Base-by-base conservation (phyloP, 2,113 vertebrate species). In the Athene cunicularia region DNA sequence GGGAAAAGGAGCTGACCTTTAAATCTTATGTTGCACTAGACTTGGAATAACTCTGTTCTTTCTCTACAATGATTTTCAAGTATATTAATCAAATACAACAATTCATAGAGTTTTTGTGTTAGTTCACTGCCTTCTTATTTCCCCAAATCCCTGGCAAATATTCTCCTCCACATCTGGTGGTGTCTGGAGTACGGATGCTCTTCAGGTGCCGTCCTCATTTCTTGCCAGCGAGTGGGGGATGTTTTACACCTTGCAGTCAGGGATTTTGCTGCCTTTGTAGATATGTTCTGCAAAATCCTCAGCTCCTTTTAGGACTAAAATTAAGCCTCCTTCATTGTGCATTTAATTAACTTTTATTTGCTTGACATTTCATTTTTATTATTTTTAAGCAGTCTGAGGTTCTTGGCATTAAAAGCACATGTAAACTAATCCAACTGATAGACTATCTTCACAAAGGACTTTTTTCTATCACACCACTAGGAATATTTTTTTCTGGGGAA, bases 321-420 rank as follows among this genome's bases (percentile, higher is more conserved):
- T 93, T 92, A 97, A 97, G 95, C 80, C 55, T 94, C 52, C 56
- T 95, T 90, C 60, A 20, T 33, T 74, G 37, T 56, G 63, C 15
- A 4, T 45, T 91, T 95, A 90, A 95, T 97, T 91, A 97, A 92
- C 52, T 87, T 96, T 91, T 96, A 94, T 97, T 96, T 95, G 92
- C 93, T 88, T 94, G 87, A 90, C 96, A 97, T 98, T 96, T 98
- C 55, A 49, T 96, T 96, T 97, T 95, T 95, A 93, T 97, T 92
- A 83, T 88, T 83, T 86, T 96, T 84, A 95, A 95, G 91, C 67
- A 87, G 55, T 24, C 84, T 45, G 63, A 86, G 55, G 39, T 58
- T 90, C 66, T 62, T 95, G 79, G 67, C 82, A 92, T 88, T 84
- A 93, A 88, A 84, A 86, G 33, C 86, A 64, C 79, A 70, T 47